A percentile compares a stretch with the other conserved stretches of the same genome.
Evolutionary conservation across 2,113 vertebrate genomes (phyloP).

Genomic region (Nothocercus nigrocapillus): DNA sequence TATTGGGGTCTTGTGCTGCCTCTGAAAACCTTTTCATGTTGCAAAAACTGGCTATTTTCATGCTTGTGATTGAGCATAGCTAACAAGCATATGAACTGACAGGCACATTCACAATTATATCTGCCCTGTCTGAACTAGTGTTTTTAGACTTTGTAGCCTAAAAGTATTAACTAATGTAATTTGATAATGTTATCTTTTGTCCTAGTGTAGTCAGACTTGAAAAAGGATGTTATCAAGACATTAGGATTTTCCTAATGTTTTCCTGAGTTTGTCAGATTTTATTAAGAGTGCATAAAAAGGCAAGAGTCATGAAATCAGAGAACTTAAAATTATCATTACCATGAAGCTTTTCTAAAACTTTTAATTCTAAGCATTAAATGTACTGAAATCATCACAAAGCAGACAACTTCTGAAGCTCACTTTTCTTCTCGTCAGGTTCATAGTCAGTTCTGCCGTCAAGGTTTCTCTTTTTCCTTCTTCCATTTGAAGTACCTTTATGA

Average conservation of each 20-base stretch:
- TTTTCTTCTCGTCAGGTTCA: not conserved
- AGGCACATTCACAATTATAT: not conserved
- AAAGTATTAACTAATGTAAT: accelerated
- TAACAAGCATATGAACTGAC: not conserved
- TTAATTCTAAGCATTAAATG: not conserved
- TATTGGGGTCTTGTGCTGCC: not conserved
- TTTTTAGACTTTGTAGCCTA: not conserved
- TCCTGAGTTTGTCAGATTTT: not conserved
- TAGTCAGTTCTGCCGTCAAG: not conserved
- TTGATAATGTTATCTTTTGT: not conserved
- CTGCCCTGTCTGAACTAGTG: not conserved
- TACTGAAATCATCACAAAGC: not conserved
- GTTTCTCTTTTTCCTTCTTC: not conserved
- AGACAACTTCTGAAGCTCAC: not conserved
- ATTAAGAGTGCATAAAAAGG: not conserved
- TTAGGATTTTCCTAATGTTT: not conserved
- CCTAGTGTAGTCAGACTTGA: not conserved
- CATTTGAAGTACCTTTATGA: not conserved
- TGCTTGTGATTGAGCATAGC: not conserved
- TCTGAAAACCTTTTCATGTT: not conserved
- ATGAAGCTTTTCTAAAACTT: not conserved
- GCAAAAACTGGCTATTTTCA: not conserved
- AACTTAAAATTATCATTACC: not conserved
- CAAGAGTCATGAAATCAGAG: not conserved
- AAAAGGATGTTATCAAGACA: not conserved